phyloP scores from a whole-genome alignment of 2,888 invertebrate genomes.

The Melanargia galathea region DNA sequence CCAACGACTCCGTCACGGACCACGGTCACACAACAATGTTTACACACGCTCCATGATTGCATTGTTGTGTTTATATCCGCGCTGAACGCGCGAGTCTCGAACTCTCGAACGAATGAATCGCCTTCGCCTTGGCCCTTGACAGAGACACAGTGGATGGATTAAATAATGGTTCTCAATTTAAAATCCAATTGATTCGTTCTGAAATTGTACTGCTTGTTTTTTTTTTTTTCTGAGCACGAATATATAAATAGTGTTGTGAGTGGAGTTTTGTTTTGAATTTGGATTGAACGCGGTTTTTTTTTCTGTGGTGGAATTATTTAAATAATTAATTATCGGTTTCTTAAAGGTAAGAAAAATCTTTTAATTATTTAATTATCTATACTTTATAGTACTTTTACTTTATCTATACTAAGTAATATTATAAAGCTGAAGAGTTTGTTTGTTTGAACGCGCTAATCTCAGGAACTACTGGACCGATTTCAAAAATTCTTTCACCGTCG shows the following conservation, averaged over 20 bases:
- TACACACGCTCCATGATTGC: conserved; percentile 46
- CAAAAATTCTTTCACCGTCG: too few species aligned
- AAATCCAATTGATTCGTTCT: conserved; percentile 6
- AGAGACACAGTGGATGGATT: conserved; percentile 14
- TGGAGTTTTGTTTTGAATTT: conserved; percentile 2
- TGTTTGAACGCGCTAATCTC: too few species aligned
- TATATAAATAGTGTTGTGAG: not conserved
- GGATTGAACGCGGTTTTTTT: not conserved
- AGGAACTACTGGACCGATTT: too few species aligned
- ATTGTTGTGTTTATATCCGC: conserved; percentile 52
- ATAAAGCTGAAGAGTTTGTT: too few species aligned
- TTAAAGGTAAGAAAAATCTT: conserved; percentile 2
- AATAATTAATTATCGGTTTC: not conserved
- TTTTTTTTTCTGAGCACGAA: conserved; percentile 2
- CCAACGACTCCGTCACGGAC: too few species aligned
- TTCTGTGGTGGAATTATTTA: not conserved
- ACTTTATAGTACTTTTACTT: too few species aligned
- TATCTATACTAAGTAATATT: too few species aligned
- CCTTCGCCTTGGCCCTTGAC: conserved; percentile 13
- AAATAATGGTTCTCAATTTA: conserved; percentile 9
- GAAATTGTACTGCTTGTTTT: not conserved
- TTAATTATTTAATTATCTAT: not conserved
- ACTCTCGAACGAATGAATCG: not conserved
- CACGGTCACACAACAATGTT: conserved; percentile 55
- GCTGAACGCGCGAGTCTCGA: conserved; percentile 46